Percentiles rank a stretch among this genome's conserved stretches.
Evolutionary conservation across 2,113 vertebrate genomes (phyloP).

Genomic region (Alaudala cheleensis): DNA sequence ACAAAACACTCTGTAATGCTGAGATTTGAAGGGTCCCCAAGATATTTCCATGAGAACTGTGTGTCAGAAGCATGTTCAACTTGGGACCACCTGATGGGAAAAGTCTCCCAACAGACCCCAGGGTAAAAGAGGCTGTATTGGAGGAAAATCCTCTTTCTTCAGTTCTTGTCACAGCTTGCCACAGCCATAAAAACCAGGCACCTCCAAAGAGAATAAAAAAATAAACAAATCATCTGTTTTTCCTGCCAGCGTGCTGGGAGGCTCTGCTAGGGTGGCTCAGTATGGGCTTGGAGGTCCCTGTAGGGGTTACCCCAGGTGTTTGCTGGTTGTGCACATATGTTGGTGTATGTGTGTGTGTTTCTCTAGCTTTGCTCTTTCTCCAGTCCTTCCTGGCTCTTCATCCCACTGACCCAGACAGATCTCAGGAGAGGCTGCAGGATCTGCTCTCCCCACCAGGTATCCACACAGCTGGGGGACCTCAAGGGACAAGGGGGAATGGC

Average conservation of each 20-base stretch:
- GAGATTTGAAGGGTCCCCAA: not conserved
- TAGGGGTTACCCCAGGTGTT: not conserved
- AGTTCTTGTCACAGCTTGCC: not conserved
- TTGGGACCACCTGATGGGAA: not conserved
- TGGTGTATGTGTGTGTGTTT: not conserved
- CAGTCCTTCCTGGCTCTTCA: not conserved
- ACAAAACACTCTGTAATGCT: not conserved
- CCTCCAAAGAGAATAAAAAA: not conserved
- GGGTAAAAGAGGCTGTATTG: not conserved
- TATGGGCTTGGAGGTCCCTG: not conserved
- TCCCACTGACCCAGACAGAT: not conserved
- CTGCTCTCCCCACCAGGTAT: accelerated
- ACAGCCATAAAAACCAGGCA: not conserved
- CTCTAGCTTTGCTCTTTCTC: not conserved
- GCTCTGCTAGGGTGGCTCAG: not conserved
- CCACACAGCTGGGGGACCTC: not conserved
- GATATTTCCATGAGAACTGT: not conserved
- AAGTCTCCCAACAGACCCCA: not conserved
- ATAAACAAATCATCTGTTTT: not conserved
- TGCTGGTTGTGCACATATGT: accelerated
- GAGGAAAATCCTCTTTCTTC: not conserved
- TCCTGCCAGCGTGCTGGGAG: not conserved
- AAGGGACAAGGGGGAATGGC: too few species aligned
- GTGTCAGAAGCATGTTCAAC: not conserved
- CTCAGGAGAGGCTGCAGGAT: not conserved